Evolutionary conservation across 2,113 vertebrate genomes (phyloP).

Genomic region (Seriola quinqueradiata): DNA sequence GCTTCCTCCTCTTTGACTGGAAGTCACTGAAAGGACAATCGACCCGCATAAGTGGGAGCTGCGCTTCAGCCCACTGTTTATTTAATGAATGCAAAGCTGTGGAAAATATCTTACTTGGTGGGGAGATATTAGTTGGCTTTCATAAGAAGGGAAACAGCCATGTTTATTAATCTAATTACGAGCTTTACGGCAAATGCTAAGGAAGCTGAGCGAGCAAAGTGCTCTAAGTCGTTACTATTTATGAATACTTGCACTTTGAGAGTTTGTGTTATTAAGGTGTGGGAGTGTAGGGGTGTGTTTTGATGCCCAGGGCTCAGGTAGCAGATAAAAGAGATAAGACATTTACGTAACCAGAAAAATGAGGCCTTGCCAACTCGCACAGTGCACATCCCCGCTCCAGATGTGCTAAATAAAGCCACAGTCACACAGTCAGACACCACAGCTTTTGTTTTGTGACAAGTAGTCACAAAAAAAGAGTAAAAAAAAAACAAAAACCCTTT

Average conservation of each 20-base stretch:
- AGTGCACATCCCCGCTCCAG: background rate
- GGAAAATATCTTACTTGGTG: background rate
- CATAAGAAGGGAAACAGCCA: conserved; percentile 24
- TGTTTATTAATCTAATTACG: background rate
- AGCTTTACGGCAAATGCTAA: background rate
- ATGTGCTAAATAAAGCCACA: conserved; percentile 41
- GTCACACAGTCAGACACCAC: conserved; percentile 15
- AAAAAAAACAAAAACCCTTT: background rate
- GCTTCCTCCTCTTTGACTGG: conserved; percentile 58
- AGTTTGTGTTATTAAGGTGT: conserved; percentile 10
- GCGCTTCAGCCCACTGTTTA: conserved; percentile 4
- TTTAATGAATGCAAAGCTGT: background rate
- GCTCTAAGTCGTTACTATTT: background rate
- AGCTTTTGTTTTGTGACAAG: conserved; percentile 38
- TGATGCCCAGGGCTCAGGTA: conserved; percentile 28
- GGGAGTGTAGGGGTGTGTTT: conserved; percentile 1
- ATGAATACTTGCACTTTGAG: conserved; percentile 8
- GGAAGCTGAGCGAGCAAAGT: background rate
- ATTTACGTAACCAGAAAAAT: conserved; percentile 42
- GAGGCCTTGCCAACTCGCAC: conserved; percentile 14
- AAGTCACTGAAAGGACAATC: conserved; percentile 66
- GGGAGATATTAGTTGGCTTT: background rate
- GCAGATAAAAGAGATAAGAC: conserved; percentile 23
- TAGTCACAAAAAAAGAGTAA: background rate
- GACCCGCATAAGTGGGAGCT: conserved; percentile 26